A percentile compares a stretch with the other conserved stretches of the same genome.
phyloP scores from a whole-genome alignment of 2,113 vertebrate species.

The Chloropsis cyanopogon region DNA sequence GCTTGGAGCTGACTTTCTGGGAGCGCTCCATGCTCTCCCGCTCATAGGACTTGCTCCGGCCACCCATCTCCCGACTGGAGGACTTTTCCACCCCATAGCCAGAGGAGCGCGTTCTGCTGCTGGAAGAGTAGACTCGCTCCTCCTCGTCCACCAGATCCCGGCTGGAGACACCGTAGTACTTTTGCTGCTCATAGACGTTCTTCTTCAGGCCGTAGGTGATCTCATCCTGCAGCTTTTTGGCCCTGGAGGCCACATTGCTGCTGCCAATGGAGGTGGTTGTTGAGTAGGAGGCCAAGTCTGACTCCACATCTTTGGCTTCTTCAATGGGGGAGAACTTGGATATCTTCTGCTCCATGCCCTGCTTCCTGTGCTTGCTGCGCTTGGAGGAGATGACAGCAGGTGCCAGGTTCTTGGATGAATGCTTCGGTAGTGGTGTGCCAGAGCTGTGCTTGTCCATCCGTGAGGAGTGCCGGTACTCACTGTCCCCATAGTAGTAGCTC shows the following conservation, averaged over 20 bases:
- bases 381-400: constrained; percentile 92
- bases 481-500: constrained; percentile 81
- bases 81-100: constrained; percentile 90
- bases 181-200: constrained; percentile 92
- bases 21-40: constrained; percentile 86
- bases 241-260: constrained; percentile 85
- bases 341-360: constrained; percentile 97
- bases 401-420: constrained; percentile 88
- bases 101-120: constrained; percentile 84
- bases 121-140: constrained; percentile 81
- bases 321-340: constrained; percentile 99
- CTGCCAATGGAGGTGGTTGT: constrained; percentile 82
- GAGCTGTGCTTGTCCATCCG: constrained; percentile 80
- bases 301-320: constrained; percentile 96
- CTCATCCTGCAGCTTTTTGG: constrained; percentile 90
- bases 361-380: constrained; percentile 96
- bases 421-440: constrained; percentile 79
- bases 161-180: constrained; percentile 85
- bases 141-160: constrained; percentile 89
- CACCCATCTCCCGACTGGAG: constrained; percentile 79
- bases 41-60: constrained; percentile 93
- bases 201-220: constrained; percentile 92
- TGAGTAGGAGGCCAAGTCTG: constrained; percentile 90
- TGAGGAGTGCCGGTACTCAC: constrained; percentile 85
- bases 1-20: constrained; percentile 82